Evolutionary conservation across 2,888 invertebrate genomes (phyloP).

Genomic region (Drosophila subsilvestris): DNA sequence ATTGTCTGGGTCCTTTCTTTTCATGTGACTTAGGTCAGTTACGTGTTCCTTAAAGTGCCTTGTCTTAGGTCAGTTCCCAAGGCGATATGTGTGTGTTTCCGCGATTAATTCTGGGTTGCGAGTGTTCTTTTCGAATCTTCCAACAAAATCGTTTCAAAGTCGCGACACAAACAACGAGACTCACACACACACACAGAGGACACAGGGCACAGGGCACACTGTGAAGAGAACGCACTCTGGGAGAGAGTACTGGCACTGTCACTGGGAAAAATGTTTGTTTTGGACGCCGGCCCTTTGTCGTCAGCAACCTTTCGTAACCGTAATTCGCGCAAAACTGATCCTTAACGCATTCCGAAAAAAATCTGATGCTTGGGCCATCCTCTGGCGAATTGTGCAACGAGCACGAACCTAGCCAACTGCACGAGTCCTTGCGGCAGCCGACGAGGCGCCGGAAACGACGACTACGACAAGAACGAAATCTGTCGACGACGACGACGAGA

Average conservation of each 20-base stretch:
- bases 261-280: constrained; percentile 56
- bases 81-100: constrained; percentile 12
- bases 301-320: constrained; percentile 83
- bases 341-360: constrained; percentile 83
- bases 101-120: background rate
- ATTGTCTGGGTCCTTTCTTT: constrained; percentile 29
- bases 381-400: constrained; percentile 76
- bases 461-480: constrained; percentile 44
- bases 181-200: constrained; percentile 17
- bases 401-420: constrained; percentile 72
- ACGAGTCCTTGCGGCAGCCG: constrained; percentile 60
- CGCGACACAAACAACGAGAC: constrained; percentile 19
- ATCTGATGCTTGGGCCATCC: constrained; percentile 64
- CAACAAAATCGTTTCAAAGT: background rate
- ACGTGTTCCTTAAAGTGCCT: constrained; percentile 9
- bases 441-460: constrained; percentile 33
- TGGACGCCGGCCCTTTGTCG: constrained; percentile 68
- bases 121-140: constrained; percentile 18
- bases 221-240: constrained; percentile 12
- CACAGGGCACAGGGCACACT: constrained; percentile 8
- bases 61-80: constrained; percentile 62
- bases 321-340: constrained; percentile 84
- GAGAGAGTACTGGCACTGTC: constrained; percentile 28
- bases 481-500: constrained; percentile 19
- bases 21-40: constrained; percentile 61